Conservation (phyloP, 2,113 vertebrate genomes). For the Leucosticte australis region DNA sequence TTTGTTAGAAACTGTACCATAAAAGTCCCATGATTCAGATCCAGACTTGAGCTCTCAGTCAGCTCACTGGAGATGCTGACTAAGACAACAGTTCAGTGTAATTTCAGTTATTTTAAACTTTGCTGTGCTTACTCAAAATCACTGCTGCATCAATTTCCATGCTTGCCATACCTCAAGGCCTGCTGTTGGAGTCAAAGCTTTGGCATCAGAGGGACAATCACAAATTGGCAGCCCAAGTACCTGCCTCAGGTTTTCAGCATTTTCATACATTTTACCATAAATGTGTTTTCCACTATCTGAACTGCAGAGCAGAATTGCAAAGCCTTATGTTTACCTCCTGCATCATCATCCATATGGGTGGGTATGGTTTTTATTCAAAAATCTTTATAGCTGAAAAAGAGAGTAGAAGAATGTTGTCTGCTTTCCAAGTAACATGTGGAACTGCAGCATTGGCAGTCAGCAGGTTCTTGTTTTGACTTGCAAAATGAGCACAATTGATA, state of each 20-base stretch:
- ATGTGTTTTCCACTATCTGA: not conserved
- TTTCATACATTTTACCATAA: not conserved
- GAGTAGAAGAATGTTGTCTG: not conserved
- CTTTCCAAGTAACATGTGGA: constrained; percentile 17
- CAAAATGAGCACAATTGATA: constrained; percentile 29
- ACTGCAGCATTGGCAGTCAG: not conserved
- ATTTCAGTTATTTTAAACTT: not conserved
- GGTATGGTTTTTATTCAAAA: not conserved
- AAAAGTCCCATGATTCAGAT: not conserved
- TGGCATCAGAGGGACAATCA: not conserved
- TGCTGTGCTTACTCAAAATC: not conserved
- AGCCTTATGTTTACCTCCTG: not conserved
- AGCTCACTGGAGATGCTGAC: not conserved
- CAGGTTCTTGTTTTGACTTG: constrained; percentile 51
- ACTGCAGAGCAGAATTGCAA: not conserved
- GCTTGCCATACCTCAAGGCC: not conserved
- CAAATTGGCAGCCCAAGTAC: not conserved
- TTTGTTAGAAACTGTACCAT: not conserved
- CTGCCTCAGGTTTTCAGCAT: not conserved
- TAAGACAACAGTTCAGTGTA: not conserved
- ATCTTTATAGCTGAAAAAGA: not conserved
- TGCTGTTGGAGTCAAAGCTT: not conserved
- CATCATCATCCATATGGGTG: not conserved
- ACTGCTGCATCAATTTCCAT: not conserved
- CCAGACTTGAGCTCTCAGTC: not conserved